phyloP scores from a whole-genome alignment of 2,797 vertebrate species.

The Phoxinus dragarum region DNA sequence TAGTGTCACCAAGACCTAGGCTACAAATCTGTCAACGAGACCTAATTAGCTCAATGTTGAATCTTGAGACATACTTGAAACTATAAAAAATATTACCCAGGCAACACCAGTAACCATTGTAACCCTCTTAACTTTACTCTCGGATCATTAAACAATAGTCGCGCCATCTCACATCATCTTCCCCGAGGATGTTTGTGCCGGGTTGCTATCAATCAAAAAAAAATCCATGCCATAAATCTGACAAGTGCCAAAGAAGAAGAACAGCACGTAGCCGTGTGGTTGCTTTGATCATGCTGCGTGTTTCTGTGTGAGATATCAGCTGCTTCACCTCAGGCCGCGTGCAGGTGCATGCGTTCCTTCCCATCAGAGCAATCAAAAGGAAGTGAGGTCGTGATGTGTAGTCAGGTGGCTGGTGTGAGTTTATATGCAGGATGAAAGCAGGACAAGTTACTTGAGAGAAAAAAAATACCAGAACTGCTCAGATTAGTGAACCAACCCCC shows the following conservation, averaged over 20 bases:
- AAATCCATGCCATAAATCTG: slow-evolving; percentile 40
- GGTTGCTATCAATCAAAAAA: slow-evolving; percentile 44
- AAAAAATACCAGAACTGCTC: neutral
- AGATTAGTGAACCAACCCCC: neutral
- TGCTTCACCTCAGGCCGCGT: slow-evolving; percentile 43
- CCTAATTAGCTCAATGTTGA: slow-evolving; percentile 1
- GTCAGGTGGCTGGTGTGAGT: slow-evolving; percentile 8
- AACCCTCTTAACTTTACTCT: slow-evolving; percentile 25
- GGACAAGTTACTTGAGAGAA: neutral
- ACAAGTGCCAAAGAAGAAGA: slow-evolving; percentile 38
- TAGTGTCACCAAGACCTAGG: neutral
- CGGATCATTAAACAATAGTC: slow-evolving; percentile 46
- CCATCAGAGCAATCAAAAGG: slow-evolving; percentile 30
- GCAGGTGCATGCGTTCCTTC: slow-evolving; percentile 26
- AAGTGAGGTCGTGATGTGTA: slow-evolving; percentile 35
- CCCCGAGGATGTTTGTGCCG: slow-evolving; percentile 34
- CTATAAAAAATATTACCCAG: slow-evolving; percentile 15
- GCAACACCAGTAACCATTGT: slow-evolving; percentile 9
- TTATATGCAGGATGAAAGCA: slow-evolving; percentile 9
- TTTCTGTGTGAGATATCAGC: slow-evolving; percentile 32
- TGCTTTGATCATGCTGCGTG: slow-evolving; percentile 47
- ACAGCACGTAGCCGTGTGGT: neutral
- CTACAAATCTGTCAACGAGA: slow-evolving; percentile 21
- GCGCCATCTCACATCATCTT: slow-evolving; percentile 34
- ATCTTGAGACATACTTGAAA: neutral